phyloP scores from a whole-genome alignment of 2,888 invertebrate genomes.

The Scaeva pyrastri region DNA sequence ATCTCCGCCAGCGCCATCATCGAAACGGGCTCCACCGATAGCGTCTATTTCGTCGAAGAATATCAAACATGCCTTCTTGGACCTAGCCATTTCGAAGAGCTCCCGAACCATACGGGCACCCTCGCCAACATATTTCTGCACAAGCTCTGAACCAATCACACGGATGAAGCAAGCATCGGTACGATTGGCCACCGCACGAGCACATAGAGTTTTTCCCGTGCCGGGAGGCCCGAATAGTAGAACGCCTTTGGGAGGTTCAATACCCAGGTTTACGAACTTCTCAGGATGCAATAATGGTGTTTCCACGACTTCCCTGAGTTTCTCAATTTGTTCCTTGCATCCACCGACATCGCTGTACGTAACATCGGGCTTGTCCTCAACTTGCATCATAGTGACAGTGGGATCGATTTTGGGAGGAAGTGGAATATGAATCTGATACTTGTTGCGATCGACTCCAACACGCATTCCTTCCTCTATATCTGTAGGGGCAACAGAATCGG shows the following conservation, averaged over 20 bases:
- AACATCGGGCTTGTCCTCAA: slow-evolving; percentile 99
- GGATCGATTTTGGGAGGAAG: slow-evolving; percentile 99
- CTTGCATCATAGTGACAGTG: slow-evolving; percentile 99
- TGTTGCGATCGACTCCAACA: slow-evolving; percentile 99
- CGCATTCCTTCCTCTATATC: slow-evolving; percentile 99
- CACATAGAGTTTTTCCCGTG: slow-evolving; percentile 99
- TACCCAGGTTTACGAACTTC: slow-evolving; percentile 98
- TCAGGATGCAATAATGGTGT: slow-evolving; percentile 97
- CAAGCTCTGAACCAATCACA: slow-evolving; percentile 97
- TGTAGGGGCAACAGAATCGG: slow-evolving; percentile 98
- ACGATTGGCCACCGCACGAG: slow-evolving; percentile 98
- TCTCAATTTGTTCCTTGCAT: slow-evolving; percentile 99
- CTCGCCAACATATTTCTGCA: slow-evolving; percentile 96
- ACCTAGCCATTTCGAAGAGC: slow-evolving; percentile 99
- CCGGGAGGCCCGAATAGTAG: slow-evolving; percentile 99
- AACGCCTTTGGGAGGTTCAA: slow-evolving; percentile 99
- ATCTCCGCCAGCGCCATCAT: slow-evolving; percentile 99
- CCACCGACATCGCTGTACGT: slow-evolving; percentile 99
- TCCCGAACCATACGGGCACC: slow-evolving; percentile 99
- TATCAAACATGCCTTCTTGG: slow-evolving; percentile 99
- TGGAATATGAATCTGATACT: slow-evolving; percentile 99
- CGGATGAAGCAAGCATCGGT: slow-evolving; percentile 99
- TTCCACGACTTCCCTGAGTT: slow-evolving; percentile 98
- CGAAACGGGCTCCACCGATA: slow-evolving; percentile 98
- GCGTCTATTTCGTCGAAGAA: slow-evolving; percentile 99